Percentiles rank a stretch among this genome's conserved stretches.
These are phyloP conservation scores for Panzeria rudis DNA, from an alignment of 2,888 invertebrate genomes.

Conservation along the genomic window DNA sequence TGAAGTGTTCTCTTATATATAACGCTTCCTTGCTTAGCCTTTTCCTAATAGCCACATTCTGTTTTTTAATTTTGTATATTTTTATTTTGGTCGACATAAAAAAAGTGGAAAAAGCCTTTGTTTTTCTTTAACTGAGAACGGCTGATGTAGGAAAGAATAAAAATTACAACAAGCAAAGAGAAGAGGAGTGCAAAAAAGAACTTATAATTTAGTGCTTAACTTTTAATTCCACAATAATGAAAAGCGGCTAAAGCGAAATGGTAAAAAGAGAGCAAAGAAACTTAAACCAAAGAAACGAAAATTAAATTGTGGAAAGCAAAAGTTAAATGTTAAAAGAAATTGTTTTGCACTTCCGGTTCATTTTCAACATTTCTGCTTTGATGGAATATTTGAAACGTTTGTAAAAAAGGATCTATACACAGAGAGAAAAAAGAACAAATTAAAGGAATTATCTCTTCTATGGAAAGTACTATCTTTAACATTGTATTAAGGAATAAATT, in stretches of 20 bases:
- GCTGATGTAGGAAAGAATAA: not conserved
- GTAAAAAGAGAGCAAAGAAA: slow-evolving; percentile 7
- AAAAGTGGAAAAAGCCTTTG: slow-evolving; percentile 36
- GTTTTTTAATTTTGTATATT: not conserved
- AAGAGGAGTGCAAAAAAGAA: slow-evolving; percentile 16
- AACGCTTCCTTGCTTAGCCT: slow-evolving; percentile 5
- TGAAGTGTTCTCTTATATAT: slow-evolving; percentile 40
- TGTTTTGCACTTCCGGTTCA: slow-evolving; percentile 58
- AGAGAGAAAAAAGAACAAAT: not conserved
- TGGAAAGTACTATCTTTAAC: too few relatives aligned
- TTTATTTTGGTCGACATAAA: not conserved
- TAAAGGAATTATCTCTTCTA: not conserved
- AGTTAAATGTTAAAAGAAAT: slow-evolving; percentile 51
- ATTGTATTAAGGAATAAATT: too few relatives aligned
- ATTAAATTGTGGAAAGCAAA: slow-evolving; percentile 64
- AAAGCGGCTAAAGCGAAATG: slow-evolving; percentile 27
- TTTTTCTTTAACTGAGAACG: not conserved
- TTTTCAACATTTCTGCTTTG: slow-evolving; percentile 17
- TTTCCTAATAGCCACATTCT: slow-evolving; percentile 7
- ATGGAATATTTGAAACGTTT: not conserved
- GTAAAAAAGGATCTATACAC: not conserved
- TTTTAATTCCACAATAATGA: slow-evolving; percentile 62
- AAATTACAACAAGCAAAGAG: not conserved
- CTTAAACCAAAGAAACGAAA: slow-evolving; percentile 40
- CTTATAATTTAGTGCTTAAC: slow-evolving; percentile 66